Evolutionary conservation across 2,888 invertebrate species (phyloP).

Genomic region (Siphlonurus alternatus): DNA sequence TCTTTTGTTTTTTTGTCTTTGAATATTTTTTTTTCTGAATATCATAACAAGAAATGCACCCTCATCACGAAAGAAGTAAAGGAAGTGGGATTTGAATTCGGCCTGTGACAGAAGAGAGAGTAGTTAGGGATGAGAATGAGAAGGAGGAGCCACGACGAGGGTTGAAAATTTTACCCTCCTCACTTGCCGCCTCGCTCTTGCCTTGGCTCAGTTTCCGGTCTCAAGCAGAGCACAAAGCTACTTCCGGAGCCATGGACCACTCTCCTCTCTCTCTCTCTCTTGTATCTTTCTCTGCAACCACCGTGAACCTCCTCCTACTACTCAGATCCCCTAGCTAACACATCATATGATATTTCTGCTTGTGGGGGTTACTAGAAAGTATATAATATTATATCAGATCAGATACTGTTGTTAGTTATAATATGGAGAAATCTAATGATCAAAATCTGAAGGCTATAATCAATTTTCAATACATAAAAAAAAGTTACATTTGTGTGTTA

Average conservation of each 20-base stretch:
- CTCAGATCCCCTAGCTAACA: background rate
- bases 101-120: background rate
- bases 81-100: background rate
- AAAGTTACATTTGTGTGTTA: too few relatives aligned
- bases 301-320: background rate
- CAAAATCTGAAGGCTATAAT: background rate
- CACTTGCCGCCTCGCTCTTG: background rate
- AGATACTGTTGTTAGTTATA: too few relatives aligned
- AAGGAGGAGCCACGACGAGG: background rate
- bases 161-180: background rate
- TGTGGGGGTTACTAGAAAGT: too few relatives aligned
- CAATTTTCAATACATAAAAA: background rate
- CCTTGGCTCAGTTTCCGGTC: background rate
- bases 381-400: too few relatives aligned
- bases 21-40: too few relatives aligned
- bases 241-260: background rate
- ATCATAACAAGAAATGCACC: background rate
- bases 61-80: conserved; percentile 1
- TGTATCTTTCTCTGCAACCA: background rate
- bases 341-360: background rate
- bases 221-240: background rate
- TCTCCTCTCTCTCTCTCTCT: background rate
- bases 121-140: too few relatives aligned
- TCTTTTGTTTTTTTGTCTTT: too few relatives aligned
- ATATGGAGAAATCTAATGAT: too few relatives aligned